A percentile compares a stretch with the other conserved stretches of the same genome.
phyloP scores from a whole-genome alignment of 1,140 invertebrate genomes.

The Thalassaphorura encarpata region DNA sequence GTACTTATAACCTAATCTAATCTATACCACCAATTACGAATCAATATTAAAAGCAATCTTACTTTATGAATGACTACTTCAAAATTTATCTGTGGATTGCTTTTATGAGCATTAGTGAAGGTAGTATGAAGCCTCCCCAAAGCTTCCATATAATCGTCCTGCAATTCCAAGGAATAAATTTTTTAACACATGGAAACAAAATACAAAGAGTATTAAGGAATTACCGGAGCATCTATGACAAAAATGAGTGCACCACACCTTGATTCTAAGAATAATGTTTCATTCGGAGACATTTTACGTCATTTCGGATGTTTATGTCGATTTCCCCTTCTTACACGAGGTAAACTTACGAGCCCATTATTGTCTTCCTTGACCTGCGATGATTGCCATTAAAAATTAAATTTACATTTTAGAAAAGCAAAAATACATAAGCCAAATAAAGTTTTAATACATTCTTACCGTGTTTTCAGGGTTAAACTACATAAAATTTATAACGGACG shows the following conservation, averaged over 20 bases:
- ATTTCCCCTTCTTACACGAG: too few relatives aligned
- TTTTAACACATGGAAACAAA: neutral
- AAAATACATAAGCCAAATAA: too few relatives aligned
- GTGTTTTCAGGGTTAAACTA: too few relatives aligned
- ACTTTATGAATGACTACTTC: slow-evolving; percentile 98
- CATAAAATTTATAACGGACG: too few relatives aligned
- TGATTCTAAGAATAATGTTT: slow-evolving; percentile 97
- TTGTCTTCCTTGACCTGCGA: too few relatives aligned
- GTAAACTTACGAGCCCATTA: too few relatives aligned
- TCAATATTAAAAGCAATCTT: slow-evolving; percentile 38
- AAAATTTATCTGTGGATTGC: slow-evolving; percentile 94
- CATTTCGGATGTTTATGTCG: too few relatives aligned
- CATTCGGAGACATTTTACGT: slow-evolving; percentile 99
- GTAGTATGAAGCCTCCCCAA: slow-evolving; percentile 83
- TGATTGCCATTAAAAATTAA: too few relatives aligned
- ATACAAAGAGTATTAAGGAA: slow-evolving; percentile 8
- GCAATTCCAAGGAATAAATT: slow-evolving; percentile 3
- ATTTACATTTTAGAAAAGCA: too few relatives aligned
- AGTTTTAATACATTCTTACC: too few relatives aligned
- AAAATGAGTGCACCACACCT: slow-evolving; percentile 95
- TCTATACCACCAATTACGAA: neutral
- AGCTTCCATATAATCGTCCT: slow-evolving; percentile 96
- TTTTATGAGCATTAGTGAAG: slow-evolving; percentile 88
- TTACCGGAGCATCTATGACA: slow-evolving; percentile 96
- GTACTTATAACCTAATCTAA: neutral